A percentile compares a stretch with the other conserved stretches of the same genome.
These are phyloP conservation scores for Atta texana DNA, from an alignment of 1,140 invertebrate species.

Conservation along the genomic window DNA sequence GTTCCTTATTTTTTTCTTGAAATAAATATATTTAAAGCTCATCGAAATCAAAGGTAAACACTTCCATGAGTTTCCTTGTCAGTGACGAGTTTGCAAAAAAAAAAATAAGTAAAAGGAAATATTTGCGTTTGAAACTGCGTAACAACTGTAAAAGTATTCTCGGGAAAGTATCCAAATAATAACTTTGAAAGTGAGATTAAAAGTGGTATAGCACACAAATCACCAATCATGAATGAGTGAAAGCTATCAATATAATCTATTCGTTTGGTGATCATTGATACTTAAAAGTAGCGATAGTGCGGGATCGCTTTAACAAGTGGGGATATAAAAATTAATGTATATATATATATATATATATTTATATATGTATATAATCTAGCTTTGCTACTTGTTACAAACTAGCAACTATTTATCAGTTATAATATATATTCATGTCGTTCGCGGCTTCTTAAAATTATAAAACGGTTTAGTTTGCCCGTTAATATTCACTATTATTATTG, in stretches of 20 bases:
- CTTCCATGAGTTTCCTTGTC: no score
- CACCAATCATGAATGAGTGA: slow-evolving; percentile 37
- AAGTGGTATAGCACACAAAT: slow-evolving; percentile 22
- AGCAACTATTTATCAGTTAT: slow-evolving; percentile 78
- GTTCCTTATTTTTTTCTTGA: no score
- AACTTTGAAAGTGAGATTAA: slow-evolving; percentile 19
- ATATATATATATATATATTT: slow-evolving; percentile 69
- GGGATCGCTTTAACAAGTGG: slow-evolving; percentile 78
- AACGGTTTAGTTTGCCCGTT: slow-evolving; percentile 79
- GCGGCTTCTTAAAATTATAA: slow-evolving; percentile 81
- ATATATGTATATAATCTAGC: slow-evolving; percentile 79
- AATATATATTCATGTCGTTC: slow-evolving; percentile 79
- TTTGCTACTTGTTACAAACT: slow-evolving; percentile 81
- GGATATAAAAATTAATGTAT: slow-evolving; percentile 83
- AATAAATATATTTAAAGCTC: no score
- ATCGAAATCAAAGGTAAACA: no score
- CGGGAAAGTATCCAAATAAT: slow-evolving; percentile 34
- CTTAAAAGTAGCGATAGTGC: slow-evolving; percentile 69
- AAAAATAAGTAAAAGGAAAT: slow-evolving; percentile 30
- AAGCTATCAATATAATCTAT: slow-evolving; percentile 54
- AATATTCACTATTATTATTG: slow-evolving; percentile 80
- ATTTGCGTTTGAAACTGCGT: background rate
- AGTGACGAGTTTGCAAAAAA: background rate
- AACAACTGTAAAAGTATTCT: background rate
- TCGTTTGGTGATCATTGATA: slow-evolving; percentile 65